Conservation (phyloP, 2,888 invertebrate species). For the Luffia ferchaultella region DNA sequence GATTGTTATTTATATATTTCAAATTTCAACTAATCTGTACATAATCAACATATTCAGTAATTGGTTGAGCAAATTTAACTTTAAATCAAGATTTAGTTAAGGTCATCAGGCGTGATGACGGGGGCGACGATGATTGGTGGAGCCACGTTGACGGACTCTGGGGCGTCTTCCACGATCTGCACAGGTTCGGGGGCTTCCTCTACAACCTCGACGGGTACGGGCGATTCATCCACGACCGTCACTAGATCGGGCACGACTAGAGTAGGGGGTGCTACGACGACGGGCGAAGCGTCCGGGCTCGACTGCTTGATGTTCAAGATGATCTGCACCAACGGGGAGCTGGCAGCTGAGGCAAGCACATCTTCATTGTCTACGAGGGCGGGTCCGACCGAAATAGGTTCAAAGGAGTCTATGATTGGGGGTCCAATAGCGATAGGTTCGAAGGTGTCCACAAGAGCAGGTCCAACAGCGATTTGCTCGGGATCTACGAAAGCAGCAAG, state of each 20-base stretch:
- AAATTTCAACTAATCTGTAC: too few relatives aligned
- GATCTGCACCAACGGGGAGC: constrained; percentile 24
- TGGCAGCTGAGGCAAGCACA: constrained; percentile 12
- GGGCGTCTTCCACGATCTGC: constrained; percentile 10
- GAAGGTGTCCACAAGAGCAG: constrained; percentile 18
- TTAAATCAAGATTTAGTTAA: neutral
- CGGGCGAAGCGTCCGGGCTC: constrained; percentile 10
- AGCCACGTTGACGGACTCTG: constrained; percentile 3
- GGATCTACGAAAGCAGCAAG: constrained; percentile 18
- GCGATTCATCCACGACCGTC: constrained; percentile 5
- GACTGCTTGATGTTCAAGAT: constrained; percentile 26
- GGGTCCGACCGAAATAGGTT: constrained; percentile 17
- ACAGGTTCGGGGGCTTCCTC: constrained; percentile 13
- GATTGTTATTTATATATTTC: too few relatives aligned
- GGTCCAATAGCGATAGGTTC: constrained; percentile 9
- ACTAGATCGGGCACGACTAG: constrained; percentile 10
- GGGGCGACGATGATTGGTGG: neutral
- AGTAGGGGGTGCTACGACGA: constrained; percentile 12
- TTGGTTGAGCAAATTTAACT: too few relatives aligned
- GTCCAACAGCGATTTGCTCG: constrained; percentile 20
- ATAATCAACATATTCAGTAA: too few relatives aligned
- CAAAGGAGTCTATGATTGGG: constrained; percentile 8
- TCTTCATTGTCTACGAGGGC: constrained; percentile 15
- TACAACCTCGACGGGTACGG: constrained; percentile 4
- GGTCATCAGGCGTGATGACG: neutral